Conservation (phyloP, 2,797 vertebrate genomes). For the Schizopygopsis pylzovi region DNA sequence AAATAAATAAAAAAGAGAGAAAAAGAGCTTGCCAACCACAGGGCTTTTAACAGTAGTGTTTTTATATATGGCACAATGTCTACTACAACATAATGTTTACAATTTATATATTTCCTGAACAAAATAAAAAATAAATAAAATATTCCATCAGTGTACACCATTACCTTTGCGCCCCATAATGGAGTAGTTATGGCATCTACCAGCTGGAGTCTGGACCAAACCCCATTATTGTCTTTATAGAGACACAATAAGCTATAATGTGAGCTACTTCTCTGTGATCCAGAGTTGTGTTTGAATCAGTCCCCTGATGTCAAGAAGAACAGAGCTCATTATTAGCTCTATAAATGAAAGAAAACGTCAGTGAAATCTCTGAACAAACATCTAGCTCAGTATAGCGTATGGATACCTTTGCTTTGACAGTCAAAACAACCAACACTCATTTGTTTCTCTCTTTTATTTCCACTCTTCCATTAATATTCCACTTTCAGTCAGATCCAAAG, state of each 20-base stretch:
- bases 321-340: slow-evolving; percentile 21
- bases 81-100: neutral
- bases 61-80: neutral
- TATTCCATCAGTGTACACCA: neutral
- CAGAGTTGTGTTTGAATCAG: slow-evolving; percentile 8
- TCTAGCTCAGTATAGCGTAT: neutral
- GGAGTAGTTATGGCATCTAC: slow-evolving; percentile 4
- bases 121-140: neutral
- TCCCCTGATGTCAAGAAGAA: slow-evolving; percentile 15
- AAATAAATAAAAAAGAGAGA: neutral
- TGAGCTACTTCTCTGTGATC: slow-evolving; percentile 19
- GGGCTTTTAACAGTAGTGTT: neutral
- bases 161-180: slow-evolving; percentile 9
- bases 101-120: neutral
- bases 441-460: slow-evolving; percentile 28
- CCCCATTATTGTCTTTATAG: slow-evolving; percentile 1
- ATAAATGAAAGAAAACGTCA: slow-evolving; percentile 36
- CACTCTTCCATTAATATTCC: slow-evolving; percentile 35
- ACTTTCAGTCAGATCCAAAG: slow-evolving; percentile 28
- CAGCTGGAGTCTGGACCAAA: neutral
- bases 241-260: slow-evolving; percentile 22
- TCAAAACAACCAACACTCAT: slow-evolving; percentile 31
- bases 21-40: neutral
- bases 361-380: slow-evolving; percentile 17
- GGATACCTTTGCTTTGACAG: slow-evolving; percentile 24